Conservation (phyloP, 1,140 invertebrate species). For the Cydia fagiglandana region DNA sequence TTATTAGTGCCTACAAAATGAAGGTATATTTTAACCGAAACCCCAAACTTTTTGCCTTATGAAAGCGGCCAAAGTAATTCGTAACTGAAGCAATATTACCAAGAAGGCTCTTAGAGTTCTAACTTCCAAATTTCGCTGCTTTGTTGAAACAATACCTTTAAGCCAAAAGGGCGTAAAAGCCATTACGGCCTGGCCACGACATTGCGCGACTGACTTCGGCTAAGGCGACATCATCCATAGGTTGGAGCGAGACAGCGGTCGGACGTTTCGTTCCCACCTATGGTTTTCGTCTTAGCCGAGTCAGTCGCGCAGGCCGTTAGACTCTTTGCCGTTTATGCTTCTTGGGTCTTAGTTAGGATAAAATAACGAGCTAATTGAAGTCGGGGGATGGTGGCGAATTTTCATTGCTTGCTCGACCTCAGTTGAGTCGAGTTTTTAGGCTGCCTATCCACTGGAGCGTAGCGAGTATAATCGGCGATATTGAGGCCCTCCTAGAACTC, state of each 20-base stretch:
- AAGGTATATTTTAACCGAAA: neutral
- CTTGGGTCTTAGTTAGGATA: neutral
- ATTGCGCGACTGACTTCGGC: too few relatives aligned
- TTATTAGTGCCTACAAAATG: neutral
- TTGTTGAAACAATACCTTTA: conserved; percentile 1
- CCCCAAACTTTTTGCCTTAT: neutral
- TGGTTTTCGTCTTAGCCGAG: too few relatives aligned
- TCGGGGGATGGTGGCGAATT: neutral
- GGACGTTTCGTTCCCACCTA: too few relatives aligned
- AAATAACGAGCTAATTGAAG: neutral
- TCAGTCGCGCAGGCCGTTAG: too few relatives aligned
- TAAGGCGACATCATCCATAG: too few relatives aligned
- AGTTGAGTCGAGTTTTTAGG: too few relatives aligned
- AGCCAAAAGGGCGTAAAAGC: neutral
- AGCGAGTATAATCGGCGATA: conserved; percentile 91
- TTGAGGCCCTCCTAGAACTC: conserved; percentile 99
- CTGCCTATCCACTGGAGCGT: too few relatives aligned
- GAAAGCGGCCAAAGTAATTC: neutral
- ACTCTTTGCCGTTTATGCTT: neutral
- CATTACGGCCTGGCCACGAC: neutral
- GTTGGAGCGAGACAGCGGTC: too few relatives aligned
- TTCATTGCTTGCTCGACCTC: too few relatives aligned
- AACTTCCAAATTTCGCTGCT: neutral
- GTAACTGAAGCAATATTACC: neutral
- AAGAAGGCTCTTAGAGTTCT: neutral